Evolutionary conservation across 1,140 invertebrate genomes (phyloP).

Genomic region (Drusus annulatus): DNA sequence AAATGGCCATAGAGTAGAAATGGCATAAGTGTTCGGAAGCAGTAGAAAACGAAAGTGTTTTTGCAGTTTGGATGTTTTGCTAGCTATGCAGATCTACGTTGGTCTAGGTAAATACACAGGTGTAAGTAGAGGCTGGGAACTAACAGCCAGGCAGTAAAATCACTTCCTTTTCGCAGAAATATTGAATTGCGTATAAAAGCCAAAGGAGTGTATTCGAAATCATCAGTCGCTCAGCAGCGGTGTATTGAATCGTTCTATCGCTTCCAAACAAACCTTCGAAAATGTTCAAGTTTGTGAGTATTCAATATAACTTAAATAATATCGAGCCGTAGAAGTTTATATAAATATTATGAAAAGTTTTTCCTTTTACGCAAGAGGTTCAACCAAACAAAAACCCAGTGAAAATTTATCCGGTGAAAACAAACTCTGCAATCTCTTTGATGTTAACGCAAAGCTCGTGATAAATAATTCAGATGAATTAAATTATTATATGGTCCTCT

Average conservation of each 20-base stretch:
- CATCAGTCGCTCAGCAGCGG: conserved; percentile 52
- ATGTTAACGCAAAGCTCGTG: too few species aligned
- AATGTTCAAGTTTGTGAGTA: conserved; percentile 57
- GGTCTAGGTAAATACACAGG: too few species aligned
- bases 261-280: conserved; percentile 44
- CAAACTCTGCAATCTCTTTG: too few species aligned
- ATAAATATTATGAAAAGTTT: too few species aligned
- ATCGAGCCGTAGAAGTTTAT: too few species aligned
- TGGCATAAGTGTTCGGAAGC: not conserved
- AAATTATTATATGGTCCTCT: too few species aligned
- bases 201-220: not conserved
- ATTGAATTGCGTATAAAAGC: conserved; percentile 46
- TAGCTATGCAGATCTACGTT: not conserved
- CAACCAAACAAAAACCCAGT: too few species aligned
- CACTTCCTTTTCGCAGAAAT: not conserved
- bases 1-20: too few species aligned
- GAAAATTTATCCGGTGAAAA: too few species aligned
- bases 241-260: conserved; percentile 16
- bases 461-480: too few species aligned
- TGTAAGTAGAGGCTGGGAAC: not conserved
- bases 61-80: not conserved
- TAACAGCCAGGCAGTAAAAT: not conserved
- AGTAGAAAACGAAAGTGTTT: not conserved
- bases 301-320: not conserved
- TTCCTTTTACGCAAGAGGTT: too few species aligned